Conservation (phyloP, 2,888 invertebrate species). For the Anoplius nigerrimus region DNA sequence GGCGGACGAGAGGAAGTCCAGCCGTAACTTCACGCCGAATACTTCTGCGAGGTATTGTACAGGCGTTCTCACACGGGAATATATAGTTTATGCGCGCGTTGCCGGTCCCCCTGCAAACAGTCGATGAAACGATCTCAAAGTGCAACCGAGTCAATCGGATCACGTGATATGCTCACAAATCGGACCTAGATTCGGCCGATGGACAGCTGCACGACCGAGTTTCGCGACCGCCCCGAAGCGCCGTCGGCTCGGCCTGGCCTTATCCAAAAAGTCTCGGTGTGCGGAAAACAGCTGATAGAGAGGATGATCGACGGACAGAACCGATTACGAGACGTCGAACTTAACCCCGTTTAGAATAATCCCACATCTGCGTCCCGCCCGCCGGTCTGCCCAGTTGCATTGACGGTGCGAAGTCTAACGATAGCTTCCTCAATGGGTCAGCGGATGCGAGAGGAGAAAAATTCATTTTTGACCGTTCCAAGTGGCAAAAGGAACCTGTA, state of each 20-base stretch:
- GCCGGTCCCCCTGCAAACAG: too few relatives aligned
- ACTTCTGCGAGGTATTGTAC: too few relatives aligned
- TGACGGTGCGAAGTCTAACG: constrained; percentile 32
- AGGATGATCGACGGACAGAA: constrained; percentile 42
- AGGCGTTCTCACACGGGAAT: too few relatives aligned
- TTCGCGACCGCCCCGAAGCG: constrained; percentile 22
- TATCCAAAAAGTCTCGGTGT: constrained; percentile 17
- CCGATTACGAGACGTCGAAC: constrained; percentile 43
- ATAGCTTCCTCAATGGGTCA: background rate
- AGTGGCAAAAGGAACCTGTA: too few relatives aligned
- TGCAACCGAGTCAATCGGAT: constrained; percentile 36
- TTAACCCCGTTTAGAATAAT: constrained; percentile 41
- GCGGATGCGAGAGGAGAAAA: background rate
- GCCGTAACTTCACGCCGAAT: too few relatives aligned
- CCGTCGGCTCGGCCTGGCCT: background rate
- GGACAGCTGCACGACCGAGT: constrained; percentile 55
- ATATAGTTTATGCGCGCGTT: too few relatives aligned
- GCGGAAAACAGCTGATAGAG: constrained; percentile 40
- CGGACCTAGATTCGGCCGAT: constrained; percentile 41
- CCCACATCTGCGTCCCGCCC: background rate
- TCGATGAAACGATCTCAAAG: constrained; percentile 43
- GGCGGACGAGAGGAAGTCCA: too few relatives aligned
- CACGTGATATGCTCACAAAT: constrained; percentile 39
- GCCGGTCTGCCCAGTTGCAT: background rate
- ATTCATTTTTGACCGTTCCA: too few relatives aligned